Percentiles rank a stretch among this genome's conserved stretches.
phyloP scores from a whole-genome alignment of 2,888 invertebrate species.

The Eristalinus aeneus region DNA sequence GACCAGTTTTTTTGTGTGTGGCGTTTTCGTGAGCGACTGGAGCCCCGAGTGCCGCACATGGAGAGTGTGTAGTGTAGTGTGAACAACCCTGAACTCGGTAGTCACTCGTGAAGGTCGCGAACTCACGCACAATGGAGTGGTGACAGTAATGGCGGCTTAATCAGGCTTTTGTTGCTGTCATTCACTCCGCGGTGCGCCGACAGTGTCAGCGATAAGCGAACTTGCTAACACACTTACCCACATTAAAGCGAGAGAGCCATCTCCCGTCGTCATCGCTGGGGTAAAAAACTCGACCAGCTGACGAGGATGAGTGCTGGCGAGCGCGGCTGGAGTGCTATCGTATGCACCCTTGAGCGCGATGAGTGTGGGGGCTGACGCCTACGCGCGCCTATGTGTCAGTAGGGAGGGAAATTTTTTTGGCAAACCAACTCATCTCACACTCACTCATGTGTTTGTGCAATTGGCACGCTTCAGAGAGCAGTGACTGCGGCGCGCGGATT shows the following conservation, averaged over 20 bases:
- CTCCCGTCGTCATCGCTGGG: conserved; percentile 15
- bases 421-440: conserved; percentile 1
- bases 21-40: conserved; percentile 18
- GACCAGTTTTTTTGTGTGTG: conserved; percentile 15
- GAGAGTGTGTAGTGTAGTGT: conserved; percentile 20
- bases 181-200: conserved; percentile 25
- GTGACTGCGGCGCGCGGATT: background rate
- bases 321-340: conserved; percentile 11
- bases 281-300: conserved; percentile 28
- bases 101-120: conserved; percentile 54
- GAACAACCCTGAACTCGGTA: conserved; percentile 67
- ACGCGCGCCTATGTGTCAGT: conserved; percentile 13
- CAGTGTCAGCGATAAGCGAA: conserved; percentile 39
- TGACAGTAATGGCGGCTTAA: conserved; percentile 31
- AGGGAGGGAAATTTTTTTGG: conserved; percentile 18
- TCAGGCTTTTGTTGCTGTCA: conserved; percentile 40
- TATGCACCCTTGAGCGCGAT: conserved; percentile 46
- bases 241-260: conserved; percentile 35
- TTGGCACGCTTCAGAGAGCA: background rate
- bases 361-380: conserved; percentile 12
- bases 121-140: conserved; percentile 65
- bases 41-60: conserved; percentile 51
- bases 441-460: background rate
- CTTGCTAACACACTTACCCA: conserved; percentile 69
- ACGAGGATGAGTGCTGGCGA: conserved; percentile 25